Base-by-base conservation (phyloP, 2,888 invertebrate species). In the Diloba caeruleocephala region DNA sequence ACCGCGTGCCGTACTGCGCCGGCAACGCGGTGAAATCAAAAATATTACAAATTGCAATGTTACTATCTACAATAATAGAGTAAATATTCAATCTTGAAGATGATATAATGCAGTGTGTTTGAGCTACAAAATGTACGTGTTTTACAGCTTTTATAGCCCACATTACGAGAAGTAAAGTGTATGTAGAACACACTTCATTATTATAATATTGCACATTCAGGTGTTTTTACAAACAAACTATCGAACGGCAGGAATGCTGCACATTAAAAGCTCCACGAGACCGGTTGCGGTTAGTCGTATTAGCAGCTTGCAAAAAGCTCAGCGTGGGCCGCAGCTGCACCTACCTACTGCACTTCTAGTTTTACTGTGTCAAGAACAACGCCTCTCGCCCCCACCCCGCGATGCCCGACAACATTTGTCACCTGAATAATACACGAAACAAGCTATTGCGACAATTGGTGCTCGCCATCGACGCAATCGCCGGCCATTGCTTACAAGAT, bases 321-420 rank as follows among this genome's bases (percentile, higher is more conserved):
- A 38, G 85, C 85, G 93, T 93, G 88, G 93, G 92, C 75, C 82
- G 90, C 84, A 81, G 85, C 87, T 90, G 92, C 92, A 92, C 90
- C 92, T 92, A 92, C 92, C 90, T 92, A 92, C 91, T 93, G 93
- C 92, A 92, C 90, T 90, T 90, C 92, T 90, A 91, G 92, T 88
- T 89, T 93, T 92, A 93, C 92, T 93, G 91, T 93, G 93, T 92
- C 93, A 93, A 93, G 93, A 88, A 93, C 93, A 89, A 92, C 92
- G 86, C 84, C 89, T 90, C 88, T 86, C 87, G 88, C 81, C 89
- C 88, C 85, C 83, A 79, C 82, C 84, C 78, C 82, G 77, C 82
- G 66, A 72, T 57, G 66, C 69, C 57, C 66, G 60, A 33, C 60
- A 71, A 57, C 76, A 76, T 82, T 84, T 81, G 83, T 82, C 83